Evolutionary conservation across 2,797 vertebrate species (phyloP), one percentile per base, ranked within the genome.

Genomic region (Dallia pectoralis): DNA sequence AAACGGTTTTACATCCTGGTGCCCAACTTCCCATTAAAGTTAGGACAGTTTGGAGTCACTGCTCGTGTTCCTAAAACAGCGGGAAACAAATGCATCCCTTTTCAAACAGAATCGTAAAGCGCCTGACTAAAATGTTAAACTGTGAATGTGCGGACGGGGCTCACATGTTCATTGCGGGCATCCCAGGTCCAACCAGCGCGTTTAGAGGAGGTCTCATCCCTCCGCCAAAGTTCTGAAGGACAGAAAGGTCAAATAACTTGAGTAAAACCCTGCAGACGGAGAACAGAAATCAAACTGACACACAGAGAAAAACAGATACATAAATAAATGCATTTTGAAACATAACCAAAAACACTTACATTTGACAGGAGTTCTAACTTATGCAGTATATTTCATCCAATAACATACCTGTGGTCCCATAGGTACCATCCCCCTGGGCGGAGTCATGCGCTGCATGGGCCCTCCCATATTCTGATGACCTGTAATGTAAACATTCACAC

Each of bases 121-220:
- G 4, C 36, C 5, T 40, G 33, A 36, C 3, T 36, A 3, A 3
- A 40, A 40, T 40, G 36, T 40, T 40, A 40, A 6, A 40, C 9
- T 40, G 36, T n/a, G 36, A 9, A 2, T 40, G 36, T 40, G 36
- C 6, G n/a, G n/a, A n/a, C n/a, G n/a, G 44, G n/a, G 94, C 96
- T 96, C 92, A 97, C 96, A 99, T 98, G 93, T 95, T 98, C 96
- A 99, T 99, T 85, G 95, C 96, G 87, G 97, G 95, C 96, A 99
- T 99, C 81, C 95, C 97, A 3, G 97, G 96, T 77, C 97, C 97
- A 84, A 97, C 95, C 91, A 99, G 91, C 85, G 97, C 96, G 87
- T 97, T 98, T 84, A 99, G 95, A 40, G 97, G 97, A 86, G 97
- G 97, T 91, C 97, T 96, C 97, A 98, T 99, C 86, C 95, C 97